A percentile compares a stretch with the other conserved stretches of the same genome.
phyloP scores from a whole-genome alignment of 1,140 invertebrate species.

The Drosophila asahinai region DNA sequence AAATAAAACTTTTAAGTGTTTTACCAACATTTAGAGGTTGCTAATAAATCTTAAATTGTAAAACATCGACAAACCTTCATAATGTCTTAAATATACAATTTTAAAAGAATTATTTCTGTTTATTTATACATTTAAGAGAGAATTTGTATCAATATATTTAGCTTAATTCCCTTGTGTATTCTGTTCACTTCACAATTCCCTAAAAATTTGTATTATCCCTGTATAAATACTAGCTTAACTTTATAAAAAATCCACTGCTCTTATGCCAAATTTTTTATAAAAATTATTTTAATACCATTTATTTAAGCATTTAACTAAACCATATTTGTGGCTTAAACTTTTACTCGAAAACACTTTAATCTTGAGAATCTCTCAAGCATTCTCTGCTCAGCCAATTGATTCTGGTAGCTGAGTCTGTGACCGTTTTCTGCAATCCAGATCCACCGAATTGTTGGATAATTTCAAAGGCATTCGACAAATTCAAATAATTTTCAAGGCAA shows the following conservation, averaged over 20 bases:
- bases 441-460: slow-evolving; percentile 32
- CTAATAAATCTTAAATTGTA: no score
- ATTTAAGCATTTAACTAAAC: neutral
- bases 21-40: neutral
- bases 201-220: no score
- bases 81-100: no score
- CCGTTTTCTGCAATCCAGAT: slow-evolving; percentile 6
- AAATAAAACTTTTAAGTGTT: neutral
- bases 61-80: no score
- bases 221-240: neutral
- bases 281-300: neutral
- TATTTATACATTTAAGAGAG: no score
- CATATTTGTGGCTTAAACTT: neutral
- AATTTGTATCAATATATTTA: no score
- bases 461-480: slow-evolving; percentile 32
- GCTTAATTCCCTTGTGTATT: no score
- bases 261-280: neutral
- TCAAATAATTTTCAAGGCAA: slow-evolving; percentile 41
- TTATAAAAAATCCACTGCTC: no score
- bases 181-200: no score
- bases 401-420: neutral
- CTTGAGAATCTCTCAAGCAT: neutral
- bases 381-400: neutral
- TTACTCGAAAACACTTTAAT: neutral
- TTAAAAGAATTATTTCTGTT: no score